Conservation (phyloP, 2,113 vertebrate genomes). For the Cromileptes altivelis region DNA sequence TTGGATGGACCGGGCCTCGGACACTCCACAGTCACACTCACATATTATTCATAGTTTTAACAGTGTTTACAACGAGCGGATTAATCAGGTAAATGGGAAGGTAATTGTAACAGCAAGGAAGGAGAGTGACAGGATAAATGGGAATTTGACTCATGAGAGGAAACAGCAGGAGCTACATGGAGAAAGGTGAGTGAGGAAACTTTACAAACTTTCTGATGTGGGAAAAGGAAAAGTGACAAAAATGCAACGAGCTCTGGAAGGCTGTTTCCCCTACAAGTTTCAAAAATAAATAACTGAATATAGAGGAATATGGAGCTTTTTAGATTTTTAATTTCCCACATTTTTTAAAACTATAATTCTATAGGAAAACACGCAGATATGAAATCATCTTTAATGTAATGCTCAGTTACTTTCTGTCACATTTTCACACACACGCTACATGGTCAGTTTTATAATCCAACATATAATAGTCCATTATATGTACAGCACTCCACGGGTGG, state of each 20-base stretch:
- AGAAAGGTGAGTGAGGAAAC: slow-evolving; percentile 30
- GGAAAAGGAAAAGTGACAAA: neutral
- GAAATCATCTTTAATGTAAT: neutral
- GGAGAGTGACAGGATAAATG: neutral
- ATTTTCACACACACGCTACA: no score
- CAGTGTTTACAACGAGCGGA: neutral
- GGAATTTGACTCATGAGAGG: neutral
- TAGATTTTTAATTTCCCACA: neutral
- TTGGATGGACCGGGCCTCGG: slow-evolving; percentile 32
- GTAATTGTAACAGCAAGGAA: neutral
- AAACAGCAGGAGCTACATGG: neutral
- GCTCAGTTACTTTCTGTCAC: neutral
- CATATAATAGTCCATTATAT: neutral
- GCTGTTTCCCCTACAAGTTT: neutral
- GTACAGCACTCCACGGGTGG: neutral
- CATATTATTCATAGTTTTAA: neutral
- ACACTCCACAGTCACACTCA: neutral
- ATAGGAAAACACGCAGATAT: neutral
- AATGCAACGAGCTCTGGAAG: neutral
- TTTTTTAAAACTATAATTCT: neutral
- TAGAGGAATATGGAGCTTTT: neutral
- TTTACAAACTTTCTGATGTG: neutral
- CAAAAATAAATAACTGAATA: neutral
- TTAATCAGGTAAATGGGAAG: neutral
- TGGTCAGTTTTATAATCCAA: neutral